phyloP scores from a whole-genome alignment of 2,113 vertebrate genomes.

The Coturnix japonica region DNA sequence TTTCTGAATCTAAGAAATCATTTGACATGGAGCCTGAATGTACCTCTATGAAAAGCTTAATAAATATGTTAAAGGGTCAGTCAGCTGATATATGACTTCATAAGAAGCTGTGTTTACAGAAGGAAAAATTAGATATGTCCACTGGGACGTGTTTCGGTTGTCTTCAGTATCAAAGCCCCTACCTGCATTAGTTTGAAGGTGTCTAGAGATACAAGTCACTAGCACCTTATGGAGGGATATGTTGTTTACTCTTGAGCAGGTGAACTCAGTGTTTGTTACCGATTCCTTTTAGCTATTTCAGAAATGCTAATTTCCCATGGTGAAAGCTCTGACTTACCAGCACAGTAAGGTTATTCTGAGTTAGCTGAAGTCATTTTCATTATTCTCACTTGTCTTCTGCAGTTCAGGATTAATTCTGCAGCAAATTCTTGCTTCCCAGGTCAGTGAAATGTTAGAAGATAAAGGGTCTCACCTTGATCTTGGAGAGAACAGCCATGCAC shows the following conservation, averaged over 20 bases:
- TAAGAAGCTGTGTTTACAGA: not conserved
- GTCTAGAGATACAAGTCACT: not conserved
- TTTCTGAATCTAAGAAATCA: not conserved
- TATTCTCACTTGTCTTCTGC: not conserved
- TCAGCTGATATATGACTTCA: not conserved
- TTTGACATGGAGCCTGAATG: not conserved
- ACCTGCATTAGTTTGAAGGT: not conserved
- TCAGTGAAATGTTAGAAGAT: not conserved
- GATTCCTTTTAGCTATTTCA: not conserved
- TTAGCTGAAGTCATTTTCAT: not conserved
- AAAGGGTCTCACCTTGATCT: not conserved
- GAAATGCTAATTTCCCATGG: constrained; percentile 18
- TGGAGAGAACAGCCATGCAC: not conserved
- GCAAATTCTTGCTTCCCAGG: constrained; percentile 10
- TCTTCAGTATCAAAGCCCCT: not conserved
- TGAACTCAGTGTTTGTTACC: constrained; percentile 2
- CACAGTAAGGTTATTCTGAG: not conserved
- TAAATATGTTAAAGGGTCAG: not conserved
- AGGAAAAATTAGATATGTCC: not conserved
- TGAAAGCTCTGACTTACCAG: constrained; percentile 9
- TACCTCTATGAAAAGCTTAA: not conserved
- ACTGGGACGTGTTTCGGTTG: not conserved
- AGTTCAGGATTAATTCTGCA: not conserved
- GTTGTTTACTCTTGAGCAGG: not conserved
- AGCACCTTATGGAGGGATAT: not conserved